phyloP scores from a whole-genome alignment of 37 sponge, comb jelly and placozoan genomes.

The Lycopodina hypogea region DNA sequence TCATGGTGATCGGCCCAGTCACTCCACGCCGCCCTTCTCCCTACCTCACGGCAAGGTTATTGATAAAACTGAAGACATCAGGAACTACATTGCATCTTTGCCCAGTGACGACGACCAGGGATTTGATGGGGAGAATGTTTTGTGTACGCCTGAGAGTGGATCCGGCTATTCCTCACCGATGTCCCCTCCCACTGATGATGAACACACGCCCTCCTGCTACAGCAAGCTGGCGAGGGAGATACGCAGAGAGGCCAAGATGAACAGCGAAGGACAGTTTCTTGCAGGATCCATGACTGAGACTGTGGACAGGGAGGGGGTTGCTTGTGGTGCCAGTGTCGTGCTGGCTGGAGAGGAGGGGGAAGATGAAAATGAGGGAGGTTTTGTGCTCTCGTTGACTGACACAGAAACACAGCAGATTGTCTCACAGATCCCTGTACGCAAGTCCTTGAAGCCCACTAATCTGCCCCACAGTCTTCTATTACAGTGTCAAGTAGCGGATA shows the following conservation, averaged over 20 bases:
- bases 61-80: slow-evolving; percentile 41
- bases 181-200: slow-evolving; percentile 69
- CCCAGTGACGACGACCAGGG: slow-evolving; percentile 42
- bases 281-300: not conserved
- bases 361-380: not conserved
- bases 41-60: slow-evolving; percentile 8
- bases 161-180: slow-evolving; percentile 60
- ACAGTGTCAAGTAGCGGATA: not conserved
- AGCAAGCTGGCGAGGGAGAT: slow-evolving; percentile 5
- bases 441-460: not conserved
- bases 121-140: slow-evolving; percentile 41
- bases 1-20: not conserved
- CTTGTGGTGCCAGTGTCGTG: not conserved
- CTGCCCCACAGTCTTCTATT: not conserved
- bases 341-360: not conserved
- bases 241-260: slow-evolving; percentile 4
- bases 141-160: slow-evolving; percentile 38
- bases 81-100: slow-evolving; percentile 48
- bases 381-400: not conserved
- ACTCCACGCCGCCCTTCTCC: not conserved
- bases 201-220: not conserved
- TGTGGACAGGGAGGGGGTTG: slow-evolving; percentile 2
- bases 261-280: not conserved
- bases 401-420: slow-evolving; percentile 6
- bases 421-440: not conserved